Evolutionary conservation across 2,888 invertebrate species (phyloP).

Genomic region (Pammene fasciana): DNA sequence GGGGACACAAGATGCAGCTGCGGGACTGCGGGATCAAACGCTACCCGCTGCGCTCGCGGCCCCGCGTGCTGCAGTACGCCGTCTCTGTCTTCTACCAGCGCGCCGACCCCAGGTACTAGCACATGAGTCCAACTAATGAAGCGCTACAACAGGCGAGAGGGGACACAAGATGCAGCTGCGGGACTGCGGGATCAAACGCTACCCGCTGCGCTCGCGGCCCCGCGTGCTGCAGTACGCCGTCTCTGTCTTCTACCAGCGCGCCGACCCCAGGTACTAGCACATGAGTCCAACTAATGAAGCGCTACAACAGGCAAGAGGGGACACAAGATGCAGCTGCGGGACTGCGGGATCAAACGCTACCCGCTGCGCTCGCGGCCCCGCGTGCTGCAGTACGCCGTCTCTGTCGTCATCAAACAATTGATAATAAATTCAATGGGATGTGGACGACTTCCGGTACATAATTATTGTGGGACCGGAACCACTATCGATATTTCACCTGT

Average conservation of each 20-base stretch:
- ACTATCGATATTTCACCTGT: neutral
- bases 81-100: slow-evolving; percentile 93
- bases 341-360: slow-evolving; percentile 95
- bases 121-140: neutral
- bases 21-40: slow-evolving; percentile 95
- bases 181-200: slow-evolving; percentile 95
- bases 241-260: slow-evolving; percentile 92
- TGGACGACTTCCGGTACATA: neutral
- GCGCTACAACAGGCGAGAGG: too few species aligned
- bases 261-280: slow-evolving; percentile 86
- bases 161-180: slow-evolving; percentile 83
- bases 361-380: slow-evolving; percentile 92
- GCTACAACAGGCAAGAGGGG: too few species aligned
- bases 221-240: slow-evolving; percentile 95
- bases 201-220: slow-evolving; percentile 92
- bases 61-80: slow-evolving; percentile 94
- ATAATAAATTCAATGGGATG: neutral
- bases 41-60: slow-evolving; percentile 92
- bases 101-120: slow-evolving; percentile 87
- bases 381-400: slow-evolving; percentile 94
- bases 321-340: slow-evolving; percentile 85
- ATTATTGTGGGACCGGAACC: neutral
- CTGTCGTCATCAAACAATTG: slow-evolving; percentile 72
- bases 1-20: slow-evolving; percentile 77
- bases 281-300: neutral